Evolutionary conservation across 2,113 vertebrate genomes (phyloP).

Genomic region (Chionis minor): DNA sequence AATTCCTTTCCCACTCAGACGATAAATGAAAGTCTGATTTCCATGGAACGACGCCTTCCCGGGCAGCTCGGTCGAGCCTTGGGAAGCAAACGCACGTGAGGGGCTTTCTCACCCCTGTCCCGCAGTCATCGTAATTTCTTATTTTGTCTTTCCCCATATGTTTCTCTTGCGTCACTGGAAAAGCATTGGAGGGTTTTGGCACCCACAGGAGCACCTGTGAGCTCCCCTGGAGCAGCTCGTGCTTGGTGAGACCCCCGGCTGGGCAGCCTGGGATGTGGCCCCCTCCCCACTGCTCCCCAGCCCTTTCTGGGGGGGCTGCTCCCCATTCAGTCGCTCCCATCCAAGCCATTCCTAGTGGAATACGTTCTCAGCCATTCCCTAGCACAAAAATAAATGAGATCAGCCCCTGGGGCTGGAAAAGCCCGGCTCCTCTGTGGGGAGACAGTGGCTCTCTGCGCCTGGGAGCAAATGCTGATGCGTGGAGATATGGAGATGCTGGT

Average conservation of each 20-base stretch:
- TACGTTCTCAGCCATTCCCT: background rate
- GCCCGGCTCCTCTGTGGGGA: background rate
- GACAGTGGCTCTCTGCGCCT: background rate
- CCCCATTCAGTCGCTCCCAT: background rate
- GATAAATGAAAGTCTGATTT: slow-evolving; percentile 66
- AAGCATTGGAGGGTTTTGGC: slow-evolving; percentile 38
- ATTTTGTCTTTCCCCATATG: slow-evolving; percentile 50
- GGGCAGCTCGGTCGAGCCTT: background rate
- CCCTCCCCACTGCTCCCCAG: background rate
- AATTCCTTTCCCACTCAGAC: slow-evolving; percentile 60
- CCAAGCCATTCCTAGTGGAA: background rate
- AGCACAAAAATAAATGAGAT: background rate
- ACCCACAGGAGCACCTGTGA: slow-evolving; percentile 41
- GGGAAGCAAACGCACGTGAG: slow-evolving; percentile 32
- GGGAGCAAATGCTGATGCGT: background rate
- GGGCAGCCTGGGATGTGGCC: background rate
- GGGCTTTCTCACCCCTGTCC: slow-evolving; percentile 36
- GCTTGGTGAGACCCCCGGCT: background rate
- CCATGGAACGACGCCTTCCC: slow-evolving; percentile 51
- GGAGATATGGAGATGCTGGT: background rate
- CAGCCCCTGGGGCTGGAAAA: background rate
- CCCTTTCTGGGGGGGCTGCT: background rate
- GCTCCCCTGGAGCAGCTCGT: background rate
- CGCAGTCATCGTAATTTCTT: slow-evolving; percentile 21
- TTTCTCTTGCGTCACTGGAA: slow-evolving; percentile 51